These are phyloP conservation scores for Margarornis squamiger DNA, from an alignment of 2,797 vertebrate species.

Conservation along the genomic window DNA sequence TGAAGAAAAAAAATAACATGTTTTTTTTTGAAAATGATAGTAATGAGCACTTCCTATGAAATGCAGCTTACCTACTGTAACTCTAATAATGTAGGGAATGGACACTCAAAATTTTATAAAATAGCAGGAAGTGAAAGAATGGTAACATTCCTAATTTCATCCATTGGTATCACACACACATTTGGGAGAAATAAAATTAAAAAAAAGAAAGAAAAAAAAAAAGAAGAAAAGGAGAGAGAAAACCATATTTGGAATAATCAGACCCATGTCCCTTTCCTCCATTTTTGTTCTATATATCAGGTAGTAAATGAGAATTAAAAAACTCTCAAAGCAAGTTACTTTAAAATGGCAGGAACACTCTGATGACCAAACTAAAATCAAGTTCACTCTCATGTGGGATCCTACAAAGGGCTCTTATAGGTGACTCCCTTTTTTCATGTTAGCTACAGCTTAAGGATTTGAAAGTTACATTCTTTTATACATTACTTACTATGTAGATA, in stretches of 20 bases:
- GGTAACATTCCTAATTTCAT: neutral
- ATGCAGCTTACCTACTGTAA: neutral
- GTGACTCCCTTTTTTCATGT: neutral
- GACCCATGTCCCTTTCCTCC: neutral
- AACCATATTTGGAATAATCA: neutral
- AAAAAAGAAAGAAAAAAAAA: neutral
- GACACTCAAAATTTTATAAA: neutral
- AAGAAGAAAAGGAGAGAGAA: accelerated
- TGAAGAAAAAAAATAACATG: neutral
- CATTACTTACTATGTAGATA: neutral
- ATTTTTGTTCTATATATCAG: neutral
- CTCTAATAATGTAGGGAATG: neutral
- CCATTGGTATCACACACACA: neutral
- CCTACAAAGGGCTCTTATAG: neutral
- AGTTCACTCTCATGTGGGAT: neutral
- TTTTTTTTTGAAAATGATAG: neutral
- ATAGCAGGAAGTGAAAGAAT: neutral
- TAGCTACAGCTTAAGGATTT: neutral
- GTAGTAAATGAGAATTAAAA: neutral
- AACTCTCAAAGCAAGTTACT: neutral
- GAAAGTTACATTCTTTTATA: neutral
- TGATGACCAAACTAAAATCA: neutral
- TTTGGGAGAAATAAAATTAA: neutral
- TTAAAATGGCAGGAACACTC: neutral
- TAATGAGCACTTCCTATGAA: neutral